A percentile compares a stretch with the other conserved stretches of the same genome.
Evolutionary conservation across 2,113 vertebrate species (phyloP).

Genomic region (Sterrhoptilus dennistouni): DNA sequence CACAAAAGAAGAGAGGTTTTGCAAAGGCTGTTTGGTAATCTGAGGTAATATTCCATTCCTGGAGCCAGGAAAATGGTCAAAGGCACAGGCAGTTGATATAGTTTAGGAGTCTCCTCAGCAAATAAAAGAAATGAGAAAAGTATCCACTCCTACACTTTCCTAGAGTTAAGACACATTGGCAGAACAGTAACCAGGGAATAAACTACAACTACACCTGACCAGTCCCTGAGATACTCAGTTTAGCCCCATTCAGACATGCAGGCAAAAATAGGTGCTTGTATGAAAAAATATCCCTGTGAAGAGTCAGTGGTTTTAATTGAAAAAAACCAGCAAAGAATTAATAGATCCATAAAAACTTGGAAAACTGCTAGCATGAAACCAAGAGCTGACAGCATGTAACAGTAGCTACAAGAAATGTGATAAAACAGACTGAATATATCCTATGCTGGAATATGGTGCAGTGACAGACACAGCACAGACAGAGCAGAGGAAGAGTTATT

Average conservation of each 20-base stretch:
- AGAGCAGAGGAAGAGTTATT: background rate
- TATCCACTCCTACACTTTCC: background rate
- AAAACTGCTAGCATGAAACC: background rate
- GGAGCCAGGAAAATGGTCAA: background rate
- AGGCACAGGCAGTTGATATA: background rate
- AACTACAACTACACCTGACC: background rate
- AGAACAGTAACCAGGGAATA: background rate
- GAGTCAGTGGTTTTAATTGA: background rate
- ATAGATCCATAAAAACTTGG: background rate
- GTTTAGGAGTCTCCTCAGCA: background rate
- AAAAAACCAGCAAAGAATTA: background rate
- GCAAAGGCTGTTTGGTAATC: background rate
- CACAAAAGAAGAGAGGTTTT: background rate
- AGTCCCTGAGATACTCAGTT: background rate
- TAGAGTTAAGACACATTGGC: background rate
- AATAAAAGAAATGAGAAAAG: background rate
- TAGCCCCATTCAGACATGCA: background rate
- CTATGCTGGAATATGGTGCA: background rate
- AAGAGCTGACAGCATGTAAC: background rate
- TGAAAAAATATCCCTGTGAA: background rate
- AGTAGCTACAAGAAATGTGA: background rate
- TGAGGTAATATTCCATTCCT: background rate
- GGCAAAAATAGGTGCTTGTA: background rate
- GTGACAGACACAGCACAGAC: background rate
- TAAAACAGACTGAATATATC: background rate